phyloP scores from a whole-genome alignment of 1,140 invertebrate genomes.

The Apis dorsata region DNA sequence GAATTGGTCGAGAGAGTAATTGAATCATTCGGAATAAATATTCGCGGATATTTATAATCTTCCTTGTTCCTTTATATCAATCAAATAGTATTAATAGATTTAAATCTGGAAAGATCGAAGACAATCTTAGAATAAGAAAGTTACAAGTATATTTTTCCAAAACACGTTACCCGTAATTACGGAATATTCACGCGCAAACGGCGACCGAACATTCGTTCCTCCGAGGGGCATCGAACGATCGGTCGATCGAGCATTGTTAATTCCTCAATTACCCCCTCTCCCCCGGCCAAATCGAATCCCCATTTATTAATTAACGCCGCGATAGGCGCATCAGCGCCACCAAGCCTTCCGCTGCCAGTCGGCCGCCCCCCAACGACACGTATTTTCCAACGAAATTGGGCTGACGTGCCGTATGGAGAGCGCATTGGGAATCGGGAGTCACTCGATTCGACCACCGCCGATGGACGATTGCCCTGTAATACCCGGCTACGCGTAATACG shows the following conservation, averaged over 20 bases:
- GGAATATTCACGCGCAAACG: too few relatives aligned
- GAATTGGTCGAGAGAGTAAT: too few relatives aligned
- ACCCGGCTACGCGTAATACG: conserved; percentile 46
- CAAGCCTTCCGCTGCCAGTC: not conserved
- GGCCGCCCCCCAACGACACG: conserved; percentile 47
- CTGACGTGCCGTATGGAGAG: conserved; percentile 52
- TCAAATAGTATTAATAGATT: too few relatives aligned
- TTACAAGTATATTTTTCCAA: too few relatives aligned
- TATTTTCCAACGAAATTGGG: conserved; percentile 61
- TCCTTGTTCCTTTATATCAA: too few relatives aligned
- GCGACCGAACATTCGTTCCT: not conserved
- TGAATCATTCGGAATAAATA: too few relatives aligned
- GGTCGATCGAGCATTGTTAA: conserved; percentile 57
- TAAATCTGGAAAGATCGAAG: too few relatives aligned
- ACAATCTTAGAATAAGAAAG: too few relatives aligned
- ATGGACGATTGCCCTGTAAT: conserved; percentile 57
- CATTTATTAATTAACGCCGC: conserved; percentile 61
- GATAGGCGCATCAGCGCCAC: conserved; percentile 15
- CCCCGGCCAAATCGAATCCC: conserved; percentile 53
- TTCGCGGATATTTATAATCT: too few relatives aligned
- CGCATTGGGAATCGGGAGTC: conserved; percentile 61
- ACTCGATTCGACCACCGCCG: conserved; percentile 52
- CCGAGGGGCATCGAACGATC: conserved; percentile 39
- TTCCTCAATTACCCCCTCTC: conserved; percentile 54
- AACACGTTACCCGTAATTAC: too few relatives aligned